Conservation (phyloP, 2,797 vertebrate genomes). For the Schizopygopsis pylzovi region DNA sequence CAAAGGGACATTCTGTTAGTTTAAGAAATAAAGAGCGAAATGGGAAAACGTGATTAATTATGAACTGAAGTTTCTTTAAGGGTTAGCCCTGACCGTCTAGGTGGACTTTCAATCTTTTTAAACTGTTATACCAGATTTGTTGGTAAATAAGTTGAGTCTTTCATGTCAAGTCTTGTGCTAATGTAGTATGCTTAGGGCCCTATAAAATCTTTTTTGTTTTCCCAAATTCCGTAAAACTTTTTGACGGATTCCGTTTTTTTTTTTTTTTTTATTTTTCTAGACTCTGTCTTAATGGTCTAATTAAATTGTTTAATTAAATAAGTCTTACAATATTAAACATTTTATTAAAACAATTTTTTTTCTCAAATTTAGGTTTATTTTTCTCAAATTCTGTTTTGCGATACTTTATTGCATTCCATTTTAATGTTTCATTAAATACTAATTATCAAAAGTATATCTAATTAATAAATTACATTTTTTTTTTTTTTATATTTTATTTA, state of each 20-base stretch:
- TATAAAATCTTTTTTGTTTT: background rate
- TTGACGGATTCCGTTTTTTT: background rate
- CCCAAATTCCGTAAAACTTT: background rate
- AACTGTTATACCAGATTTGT: background rate
- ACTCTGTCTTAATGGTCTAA: background rate
- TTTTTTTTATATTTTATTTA: too few relatives aligned
- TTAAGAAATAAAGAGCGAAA: slow-evolving; percentile 4
- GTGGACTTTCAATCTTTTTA: background rate
- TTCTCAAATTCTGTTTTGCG: too few relatives aligned
- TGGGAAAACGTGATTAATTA: slow-evolving; percentile 2
- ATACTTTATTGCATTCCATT: too few relatives aligned
- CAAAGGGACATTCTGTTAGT: slow-evolving; percentile 19
- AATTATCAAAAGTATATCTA: too few relatives aligned
- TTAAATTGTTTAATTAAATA: background rate
- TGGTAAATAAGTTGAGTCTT: background rate
- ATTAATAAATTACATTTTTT: too few relatives aligned
- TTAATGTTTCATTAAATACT: too few relatives aligned
- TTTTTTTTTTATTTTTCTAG: too few relatives aligned
- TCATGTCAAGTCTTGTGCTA: background rate
- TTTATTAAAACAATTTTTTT: too few relatives aligned
- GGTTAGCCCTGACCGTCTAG: background rate
- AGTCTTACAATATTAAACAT: background rate
- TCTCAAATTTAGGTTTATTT: too few relatives aligned
- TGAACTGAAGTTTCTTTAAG: background rate
- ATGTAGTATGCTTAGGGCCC: background rate